Evolutionary conservation across 2,113 vertebrate species (phyloP).

Genomic region (Redunca redunca): DNA sequence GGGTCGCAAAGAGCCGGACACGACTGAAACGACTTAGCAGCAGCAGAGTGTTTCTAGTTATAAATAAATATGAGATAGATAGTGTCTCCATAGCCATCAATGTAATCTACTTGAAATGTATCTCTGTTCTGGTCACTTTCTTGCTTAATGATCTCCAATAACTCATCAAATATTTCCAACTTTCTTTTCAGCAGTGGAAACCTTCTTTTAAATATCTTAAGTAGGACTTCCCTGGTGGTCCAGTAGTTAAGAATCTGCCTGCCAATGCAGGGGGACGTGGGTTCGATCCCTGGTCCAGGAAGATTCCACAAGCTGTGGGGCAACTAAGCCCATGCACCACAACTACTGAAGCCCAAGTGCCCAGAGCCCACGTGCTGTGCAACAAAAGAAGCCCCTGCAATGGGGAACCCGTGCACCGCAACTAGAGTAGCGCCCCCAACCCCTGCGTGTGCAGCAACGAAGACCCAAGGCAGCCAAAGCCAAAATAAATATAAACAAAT

Average conservation of each 20-base stretch:
- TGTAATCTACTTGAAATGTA: not conserved
- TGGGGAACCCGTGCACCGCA: fast-evolving
- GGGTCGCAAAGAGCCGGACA: too few species aligned
- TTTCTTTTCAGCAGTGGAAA: not conserved
- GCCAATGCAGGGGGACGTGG: not conserved
- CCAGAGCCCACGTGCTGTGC: not conserved
- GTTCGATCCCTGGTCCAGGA: not conserved
- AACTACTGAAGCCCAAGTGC: not conserved
- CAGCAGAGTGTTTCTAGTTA: not conserved
- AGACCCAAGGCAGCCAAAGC: not conserved
- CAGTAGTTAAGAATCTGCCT: not conserved
- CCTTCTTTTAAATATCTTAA: not conserved
- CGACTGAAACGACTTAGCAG: too few species aligned
- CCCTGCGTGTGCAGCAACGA: fast-evolving
- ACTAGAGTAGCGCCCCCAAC: not conserved
- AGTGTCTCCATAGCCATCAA: not conserved
- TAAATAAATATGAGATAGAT: not conserved
- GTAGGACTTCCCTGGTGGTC: not conserved
- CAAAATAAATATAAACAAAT: not conserved
- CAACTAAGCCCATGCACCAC: not conserved
- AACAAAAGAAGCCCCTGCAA: not conserved
- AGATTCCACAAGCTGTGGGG: not conserved
- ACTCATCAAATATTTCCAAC: not conserved
- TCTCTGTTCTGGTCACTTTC: not conserved
- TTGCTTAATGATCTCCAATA: not conserved